Conservation (phyloP, 2,888 invertebrate species). For the Agrotis puta region DNA sequence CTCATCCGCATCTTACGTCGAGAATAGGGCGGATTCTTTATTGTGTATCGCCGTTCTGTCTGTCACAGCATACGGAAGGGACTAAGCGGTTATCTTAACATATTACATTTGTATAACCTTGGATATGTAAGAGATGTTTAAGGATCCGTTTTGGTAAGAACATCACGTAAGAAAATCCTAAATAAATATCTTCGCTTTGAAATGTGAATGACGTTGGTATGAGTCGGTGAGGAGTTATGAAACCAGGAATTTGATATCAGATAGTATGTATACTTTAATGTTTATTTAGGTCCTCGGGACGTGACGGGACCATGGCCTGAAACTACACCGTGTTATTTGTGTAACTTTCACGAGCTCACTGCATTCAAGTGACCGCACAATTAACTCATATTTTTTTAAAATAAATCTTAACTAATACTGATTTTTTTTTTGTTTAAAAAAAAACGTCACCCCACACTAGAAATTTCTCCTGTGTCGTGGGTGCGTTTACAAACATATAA, state of each 20-base stretch:
- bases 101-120: constrained; percentile 17
- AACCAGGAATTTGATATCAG: neutral
- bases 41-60: constrained; percentile 7
- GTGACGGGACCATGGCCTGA: no score
- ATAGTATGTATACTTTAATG: no score
- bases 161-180: neutral
- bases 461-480: no score
- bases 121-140: constrained; percentile 9
- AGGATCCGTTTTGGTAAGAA: constrained; percentile 5
- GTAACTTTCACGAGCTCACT: no score
- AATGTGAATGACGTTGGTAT: neutral
- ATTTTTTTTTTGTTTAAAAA: no score
- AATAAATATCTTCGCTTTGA: neutral
- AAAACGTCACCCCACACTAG: no score
- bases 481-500: no score
- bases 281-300: no score
- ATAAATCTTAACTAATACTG: no score
- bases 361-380: no score
- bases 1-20: constrained; percentile 5
- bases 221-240: constrained; percentile 2
- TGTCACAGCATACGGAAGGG: constrained; percentile 2
- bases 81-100: neutral
- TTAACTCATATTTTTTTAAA: no score
- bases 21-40: constrained; percentile 10
- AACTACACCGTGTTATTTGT: no score